Evolutionary conservation across 2,888 invertebrate genomes (phyloP).

Genomic region (Lacanobia oleracea): DNA sequence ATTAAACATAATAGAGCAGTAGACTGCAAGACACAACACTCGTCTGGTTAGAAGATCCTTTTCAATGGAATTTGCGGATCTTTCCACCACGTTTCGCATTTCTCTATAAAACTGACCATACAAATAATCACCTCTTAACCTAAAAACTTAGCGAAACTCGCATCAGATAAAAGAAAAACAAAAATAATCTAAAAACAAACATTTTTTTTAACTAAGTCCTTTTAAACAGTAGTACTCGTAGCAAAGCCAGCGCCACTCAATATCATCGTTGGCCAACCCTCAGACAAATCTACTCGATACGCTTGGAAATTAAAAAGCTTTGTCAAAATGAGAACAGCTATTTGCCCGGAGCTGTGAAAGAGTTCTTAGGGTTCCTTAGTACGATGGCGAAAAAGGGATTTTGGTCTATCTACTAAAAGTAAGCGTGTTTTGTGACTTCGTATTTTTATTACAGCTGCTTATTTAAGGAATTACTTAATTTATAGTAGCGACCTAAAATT

Average conservation of each 20-base stretch:
- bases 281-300: slow-evolving; percentile 52
- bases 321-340: slow-evolving; percentile 49
- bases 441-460: neutral
- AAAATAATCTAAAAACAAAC: slow-evolving; percentile 13
- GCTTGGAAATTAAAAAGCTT: slow-evolving; percentile 62
- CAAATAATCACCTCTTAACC: neutral
- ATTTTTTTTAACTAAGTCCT: slow-evolving; percentile 13
- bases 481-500: no score
- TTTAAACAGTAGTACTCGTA: slow-evolving; percentile 23
- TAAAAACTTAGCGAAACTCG: neutral
- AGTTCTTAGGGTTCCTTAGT: slow-evolving; percentile 22
- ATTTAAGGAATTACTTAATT: no score
- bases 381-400: neutral
- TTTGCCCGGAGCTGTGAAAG: slow-evolving; percentile 35
- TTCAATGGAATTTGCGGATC: no score
- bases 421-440: neutral
- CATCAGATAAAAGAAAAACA: neutral
- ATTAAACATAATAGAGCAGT: no score
- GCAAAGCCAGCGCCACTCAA: slow-evolving; percentile 37
- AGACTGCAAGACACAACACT: no score
- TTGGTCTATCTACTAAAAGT: neutral
- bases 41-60: no score
- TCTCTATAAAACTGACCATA: no score
- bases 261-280: slow-evolving; percentile 40
- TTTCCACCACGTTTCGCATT: no score